Percentiles rank a stretch among this genome's conserved stretches.
phyloP scores from a whole-genome alignment of 2,888 invertebrate genomes.

The Therioaphis trifolii region DNA sequence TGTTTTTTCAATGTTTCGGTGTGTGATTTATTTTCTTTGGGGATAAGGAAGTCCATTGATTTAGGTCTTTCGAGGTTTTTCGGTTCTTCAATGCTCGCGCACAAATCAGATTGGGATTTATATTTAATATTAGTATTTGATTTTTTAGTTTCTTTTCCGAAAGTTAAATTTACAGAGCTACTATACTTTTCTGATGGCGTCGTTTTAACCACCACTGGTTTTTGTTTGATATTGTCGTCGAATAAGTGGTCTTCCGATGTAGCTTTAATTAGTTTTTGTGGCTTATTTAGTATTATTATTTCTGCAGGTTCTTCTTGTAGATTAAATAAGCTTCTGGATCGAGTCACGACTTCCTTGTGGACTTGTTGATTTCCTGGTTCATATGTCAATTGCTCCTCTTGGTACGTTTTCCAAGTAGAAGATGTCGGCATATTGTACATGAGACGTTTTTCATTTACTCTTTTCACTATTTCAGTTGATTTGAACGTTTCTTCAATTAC shows the following conservation, averaged over 20 bases:
- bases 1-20: conserved; percentile 76
- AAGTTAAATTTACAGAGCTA: conserved; percentile 36
- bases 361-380: conserved; percentile 66
- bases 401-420: conserved; percentile 60
- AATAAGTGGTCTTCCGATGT: conserved; percentile 60
- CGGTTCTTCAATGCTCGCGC: not conserved
- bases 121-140: conserved; percentile 37
- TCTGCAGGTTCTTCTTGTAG: conserved; percentile 64
- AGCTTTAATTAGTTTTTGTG: conserved; percentile 68
- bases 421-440: conserved; percentile 62
- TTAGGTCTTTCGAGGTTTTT: conserved; percentile 43
- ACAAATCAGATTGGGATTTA: conserved; percentile 50
- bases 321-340: conserved; percentile 66
- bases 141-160: not conserved
- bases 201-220: not conserved
- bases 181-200: conserved; percentile 38
- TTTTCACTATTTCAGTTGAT: conserved; percentile 53
- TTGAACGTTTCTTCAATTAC: conserved; percentile 53
- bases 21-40: conserved; percentile 64
- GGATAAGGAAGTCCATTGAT: conserved; percentile 45
- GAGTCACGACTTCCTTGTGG: conserved; percentile 66
- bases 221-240: conserved; percentile 3
- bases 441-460: conserved; percentile 47
- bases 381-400: conserved; percentile 66
- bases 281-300: conserved; percentile 72